These are phyloP conservation scores for Plebejus anna DNA, from an alignment of 2,888 invertebrate genomes.

Conservation along the genomic window DNA sequence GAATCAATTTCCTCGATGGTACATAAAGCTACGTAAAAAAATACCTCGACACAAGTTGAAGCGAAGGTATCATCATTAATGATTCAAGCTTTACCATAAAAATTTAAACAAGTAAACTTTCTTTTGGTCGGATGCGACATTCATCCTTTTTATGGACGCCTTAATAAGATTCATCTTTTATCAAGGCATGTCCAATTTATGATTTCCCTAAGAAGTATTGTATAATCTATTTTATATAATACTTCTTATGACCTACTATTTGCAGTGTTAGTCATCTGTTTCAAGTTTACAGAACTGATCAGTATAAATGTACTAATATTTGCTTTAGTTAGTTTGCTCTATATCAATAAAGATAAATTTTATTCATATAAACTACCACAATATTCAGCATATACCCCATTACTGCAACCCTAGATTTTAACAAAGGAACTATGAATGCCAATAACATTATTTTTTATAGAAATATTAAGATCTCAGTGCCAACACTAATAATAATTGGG, in stretches of 20 bases:
- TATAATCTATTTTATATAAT: neutral
- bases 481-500: neutral
- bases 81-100: neutral
- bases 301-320: no score
- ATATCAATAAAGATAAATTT: no score
- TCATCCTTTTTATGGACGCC: neutral
- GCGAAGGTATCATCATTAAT: no score
- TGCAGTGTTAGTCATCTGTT: no score
- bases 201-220: neutral
- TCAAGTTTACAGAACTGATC: no score
- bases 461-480: neutral
- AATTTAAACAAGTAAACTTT: neutral
- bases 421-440: neutral
- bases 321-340: no score
- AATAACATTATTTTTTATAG: neutral
- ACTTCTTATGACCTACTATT: neutral
- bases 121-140: neutral
- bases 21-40: no score
- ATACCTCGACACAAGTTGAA: no score
- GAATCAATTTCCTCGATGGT: no score
- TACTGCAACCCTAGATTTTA: neutral
- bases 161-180: neutral
- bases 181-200: neutral
- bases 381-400: neutral
- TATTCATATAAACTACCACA: no score